A percentile compares a stretch with the other conserved stretches of the same genome.
Conservation (phyloP, 1,140 invertebrate genomes). For the Proctacanthus coquilletti region DNA sequence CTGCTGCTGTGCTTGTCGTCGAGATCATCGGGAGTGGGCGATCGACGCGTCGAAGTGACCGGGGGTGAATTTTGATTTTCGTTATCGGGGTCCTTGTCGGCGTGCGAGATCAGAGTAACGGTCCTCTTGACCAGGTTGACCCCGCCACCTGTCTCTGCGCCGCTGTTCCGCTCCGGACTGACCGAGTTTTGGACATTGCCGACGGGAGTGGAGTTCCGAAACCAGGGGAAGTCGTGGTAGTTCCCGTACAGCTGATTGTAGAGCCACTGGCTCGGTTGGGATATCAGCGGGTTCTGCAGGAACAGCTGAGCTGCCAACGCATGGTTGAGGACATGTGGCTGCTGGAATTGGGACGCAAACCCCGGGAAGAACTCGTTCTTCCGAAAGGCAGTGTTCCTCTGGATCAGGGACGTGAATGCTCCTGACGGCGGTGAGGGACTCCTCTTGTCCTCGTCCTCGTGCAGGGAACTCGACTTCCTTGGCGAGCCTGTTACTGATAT, state of each 20-base stretch:
- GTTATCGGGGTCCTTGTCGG: conserved; percentile 21
- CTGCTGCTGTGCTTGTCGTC: conserved; percentile 15
- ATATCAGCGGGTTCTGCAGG: conserved; percentile 48
- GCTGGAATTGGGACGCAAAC: conserved; percentile 27
- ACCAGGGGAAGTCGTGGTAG: conserved; percentile 44
- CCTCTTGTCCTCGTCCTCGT: conserved; percentile 12
- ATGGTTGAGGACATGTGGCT: conserved; percentile 42
- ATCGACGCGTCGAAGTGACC: conserved; percentile 22
- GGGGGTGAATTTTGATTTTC: conserved; percentile 22
- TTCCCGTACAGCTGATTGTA: conserved; percentile 51
- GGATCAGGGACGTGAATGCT: conserved; percentile 26
- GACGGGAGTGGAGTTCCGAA: conserved; percentile 18
- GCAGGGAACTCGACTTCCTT: conserved; percentile 13
- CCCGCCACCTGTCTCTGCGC: conserved; percentile 6
- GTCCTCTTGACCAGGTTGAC: conserved; percentile 24
- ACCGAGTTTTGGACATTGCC: background rate
- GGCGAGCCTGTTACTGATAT: conserved; percentile 50
- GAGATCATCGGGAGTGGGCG: conserved; percentile 20
- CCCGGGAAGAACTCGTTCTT: conserved; percentile 29
- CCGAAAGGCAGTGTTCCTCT: conserved; percentile 13
- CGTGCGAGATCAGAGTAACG: conserved; percentile 25
- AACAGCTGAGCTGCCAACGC: conserved; percentile 52
- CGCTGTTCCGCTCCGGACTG: background rate
- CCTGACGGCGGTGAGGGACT: conserved; percentile 32
- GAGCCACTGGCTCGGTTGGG: conserved; percentile 55